Percentiles rank a stretch among this genome's conserved stretches.
These are phyloP conservation scores for Morone chrysops DNA, from an alignment of 2,113 vertebrate species.

Conservation along the genomic window DNA sequence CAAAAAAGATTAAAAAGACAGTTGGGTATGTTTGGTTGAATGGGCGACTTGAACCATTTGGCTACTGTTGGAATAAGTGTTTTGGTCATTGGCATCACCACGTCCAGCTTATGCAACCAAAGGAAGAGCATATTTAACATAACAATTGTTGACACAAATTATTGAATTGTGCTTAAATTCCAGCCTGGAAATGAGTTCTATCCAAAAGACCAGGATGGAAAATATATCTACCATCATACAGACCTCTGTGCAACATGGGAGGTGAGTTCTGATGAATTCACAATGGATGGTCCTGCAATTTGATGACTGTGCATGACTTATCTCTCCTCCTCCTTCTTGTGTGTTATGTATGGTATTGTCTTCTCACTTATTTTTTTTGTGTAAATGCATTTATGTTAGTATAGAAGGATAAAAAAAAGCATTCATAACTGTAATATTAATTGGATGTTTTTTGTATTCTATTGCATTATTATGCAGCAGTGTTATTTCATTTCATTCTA, in stretches of 20 bases:
- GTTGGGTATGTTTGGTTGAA: not conserved
- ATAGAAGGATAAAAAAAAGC: not conserved
- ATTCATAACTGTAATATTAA: not conserved
- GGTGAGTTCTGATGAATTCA: slow-evolving; percentile 80
- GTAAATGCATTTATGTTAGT: not conserved
- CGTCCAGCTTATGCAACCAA: no score
- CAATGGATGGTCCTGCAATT: not conserved
- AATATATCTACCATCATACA: slow-evolving; percentile 88
- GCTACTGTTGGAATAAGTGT: not conserved
- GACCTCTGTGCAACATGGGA: slow-evolving; percentile 95
- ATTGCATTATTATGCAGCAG: no score
- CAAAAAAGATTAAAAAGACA: not conserved
- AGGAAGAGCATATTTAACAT: not conserved
- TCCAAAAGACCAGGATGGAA: slow-evolving; percentile 89
- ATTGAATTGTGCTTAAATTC: slow-evolving; percentile 55
- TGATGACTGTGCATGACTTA: not conserved
- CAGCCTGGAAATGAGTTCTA: slow-evolving; percentile 90
- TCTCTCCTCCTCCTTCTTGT: not conserved
- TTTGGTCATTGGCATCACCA: no score
- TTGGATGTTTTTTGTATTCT: not conserved
- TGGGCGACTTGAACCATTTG: no score
- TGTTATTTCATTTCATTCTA: not conserved
- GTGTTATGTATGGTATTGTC: not conserved
- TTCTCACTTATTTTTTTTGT: not conserved
- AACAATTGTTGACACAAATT: not conserved